phyloP scores from a whole-genome alignment of 2,113 vertebrate genomes.

The Aphelocoma coerulescens region DNA sequence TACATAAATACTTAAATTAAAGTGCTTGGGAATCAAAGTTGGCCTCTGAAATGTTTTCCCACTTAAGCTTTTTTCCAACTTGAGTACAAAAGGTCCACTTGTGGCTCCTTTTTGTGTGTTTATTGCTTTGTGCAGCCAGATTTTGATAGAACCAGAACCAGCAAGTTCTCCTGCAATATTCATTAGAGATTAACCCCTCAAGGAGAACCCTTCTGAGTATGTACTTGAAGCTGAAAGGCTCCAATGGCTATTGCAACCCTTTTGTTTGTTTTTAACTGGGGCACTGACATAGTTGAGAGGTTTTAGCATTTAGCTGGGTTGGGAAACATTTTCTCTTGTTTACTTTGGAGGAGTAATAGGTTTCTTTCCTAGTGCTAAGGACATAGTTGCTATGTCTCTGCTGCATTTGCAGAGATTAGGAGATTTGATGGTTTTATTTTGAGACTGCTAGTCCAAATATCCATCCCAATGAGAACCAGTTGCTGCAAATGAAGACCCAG shows the following conservation, averaged over 20 bases:
- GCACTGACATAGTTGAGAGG: neutral
- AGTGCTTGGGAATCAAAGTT: neutral
- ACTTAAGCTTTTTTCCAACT: neutral
- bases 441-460: neutral
- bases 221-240: conserved; percentile 18
- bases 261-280: conserved; percentile 2
- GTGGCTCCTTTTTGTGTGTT: neutral
- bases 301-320: neutral
- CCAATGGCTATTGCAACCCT: neutral
- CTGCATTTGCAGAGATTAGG: conserved; percentile 39
- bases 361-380: conserved; percentile 38
- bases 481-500: neutral
- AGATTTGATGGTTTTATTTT: conserved; percentile 56
- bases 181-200: conserved; percentile 40
- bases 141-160: conserved; percentile 5
- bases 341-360: conserved; percentile 1
- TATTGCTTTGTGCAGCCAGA: neutral
- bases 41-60: neutral
- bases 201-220: neutral
- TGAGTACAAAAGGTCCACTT: neutral
- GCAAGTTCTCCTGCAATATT: conserved; percentile 1
- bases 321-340: conserved; percentile 36
- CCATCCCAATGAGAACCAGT: conserved; percentile 12
- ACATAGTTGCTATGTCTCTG: neutral
- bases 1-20: neutral